Base-by-base conservation (phyloP, 92 coral and sea anemone genomes). In the Paramuricea clavata region DNA sequence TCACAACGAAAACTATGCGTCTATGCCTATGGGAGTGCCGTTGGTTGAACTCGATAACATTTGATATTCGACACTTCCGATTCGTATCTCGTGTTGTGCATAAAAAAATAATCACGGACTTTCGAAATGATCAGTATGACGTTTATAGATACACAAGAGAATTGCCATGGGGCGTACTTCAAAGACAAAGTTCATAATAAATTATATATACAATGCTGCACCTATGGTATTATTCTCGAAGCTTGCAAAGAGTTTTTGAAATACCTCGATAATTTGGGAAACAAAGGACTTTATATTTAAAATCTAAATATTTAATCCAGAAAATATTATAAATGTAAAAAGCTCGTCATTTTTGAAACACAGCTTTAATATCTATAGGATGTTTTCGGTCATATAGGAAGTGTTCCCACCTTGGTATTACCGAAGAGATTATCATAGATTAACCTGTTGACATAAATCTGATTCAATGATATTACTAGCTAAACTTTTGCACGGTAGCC, bases 1-100 rank as follows among this genome's bases (percentile, higher is more conserved):
- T 39, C 10, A 39, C 59, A 21, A 54, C 27, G 26, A 21, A 23
- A 21, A 54, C 25, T 16, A n/a, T 19, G 17, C 2, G 19, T 2
- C 1, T 10, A 50, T 50, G 4, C 2, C 22, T 8, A 19, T 54
- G 62, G 62, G 62, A 0, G 62, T 54, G 44, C 17, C 0, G 72
- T 30, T 30, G 15, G 6, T 26, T 28, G 23, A 31, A 31, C 36
- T 26, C 22, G 3, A 6, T 2, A 1, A 6, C 39, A 28, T 11
- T 30, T 26, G 72, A 65, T 65, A 65, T 65, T 26, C 23, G 72
- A 65, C n/a, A 65, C 36, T 65, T 65, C 72, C 72, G 16, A 6
- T 10, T 65, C 28, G 2, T 28, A 28, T 28, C 2, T 65, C 72
- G 3, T 12, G 36, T 19, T 62, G 35, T 26, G 27, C 31, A 12